phyloP scores from a whole-genome alignment of 2,888 invertebrate species.

The Stenolophus ochropezus region DNA sequence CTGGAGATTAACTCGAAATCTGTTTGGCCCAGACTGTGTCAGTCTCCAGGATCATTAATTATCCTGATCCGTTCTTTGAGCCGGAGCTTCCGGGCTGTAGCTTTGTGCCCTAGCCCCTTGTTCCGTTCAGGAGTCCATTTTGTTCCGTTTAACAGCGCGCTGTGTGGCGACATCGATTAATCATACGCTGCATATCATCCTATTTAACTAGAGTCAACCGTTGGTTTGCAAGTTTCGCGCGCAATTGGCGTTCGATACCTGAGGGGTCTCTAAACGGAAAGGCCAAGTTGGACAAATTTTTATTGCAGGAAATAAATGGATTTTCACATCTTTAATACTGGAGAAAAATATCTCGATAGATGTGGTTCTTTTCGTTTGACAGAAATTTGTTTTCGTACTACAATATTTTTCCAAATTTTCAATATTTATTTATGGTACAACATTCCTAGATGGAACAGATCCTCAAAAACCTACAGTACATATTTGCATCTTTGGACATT shows the following conservation, averaged over 20 bases:
- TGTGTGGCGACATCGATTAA: conserved; percentile 67
- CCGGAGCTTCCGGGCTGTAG: conserved; percentile 25
- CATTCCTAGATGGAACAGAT: too few relatives aligned
- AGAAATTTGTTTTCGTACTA: too few relatives aligned
- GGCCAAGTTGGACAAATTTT: background rate
- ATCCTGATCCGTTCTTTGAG: conserved; percentile 28
- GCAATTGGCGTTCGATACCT: background rate
- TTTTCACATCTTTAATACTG: too few relatives aligned
- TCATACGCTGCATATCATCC: conserved; percentile 73
- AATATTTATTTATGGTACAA: too few relatives aligned
- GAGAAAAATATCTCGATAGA: too few relatives aligned
- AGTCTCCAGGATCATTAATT: conserved; percentile 36
- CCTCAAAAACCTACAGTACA: too few relatives aligned
- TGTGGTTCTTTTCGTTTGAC: too few relatives aligned
- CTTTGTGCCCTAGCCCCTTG: background rate
- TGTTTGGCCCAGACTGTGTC: background rate
- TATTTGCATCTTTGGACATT: too few relatives aligned
- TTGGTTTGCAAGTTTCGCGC: background rate
- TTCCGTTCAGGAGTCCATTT: conserved; percentile 32
- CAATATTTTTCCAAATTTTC: too few relatives aligned
- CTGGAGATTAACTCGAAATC: conserved; percentile 6
- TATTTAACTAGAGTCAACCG: conserved; percentile 70
- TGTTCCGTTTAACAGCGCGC: conserved; percentile 31
- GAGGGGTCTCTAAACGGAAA: background rate
- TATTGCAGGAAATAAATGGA: background rate